Percentiles rank a stretch among this genome's conserved stretches.
Conservation (phyloP, 30 jellyfish, hydroid and myxozoan species). For the Chrysaora quinquecirrha region DNA sequence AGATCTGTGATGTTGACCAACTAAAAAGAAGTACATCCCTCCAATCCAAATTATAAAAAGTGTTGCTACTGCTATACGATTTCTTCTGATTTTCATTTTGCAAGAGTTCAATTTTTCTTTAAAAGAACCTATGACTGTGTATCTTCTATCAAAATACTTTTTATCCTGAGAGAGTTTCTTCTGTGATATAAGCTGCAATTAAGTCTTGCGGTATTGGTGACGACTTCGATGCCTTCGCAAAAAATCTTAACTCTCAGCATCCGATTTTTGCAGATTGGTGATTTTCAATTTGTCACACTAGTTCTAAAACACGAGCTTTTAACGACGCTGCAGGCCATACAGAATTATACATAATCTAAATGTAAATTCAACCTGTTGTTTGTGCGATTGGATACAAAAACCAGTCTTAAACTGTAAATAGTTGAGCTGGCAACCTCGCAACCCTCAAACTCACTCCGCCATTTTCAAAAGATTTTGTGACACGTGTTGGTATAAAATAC, state of each 20-base stretch:
- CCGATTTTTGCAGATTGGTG: no score
- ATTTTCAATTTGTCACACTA: no score
- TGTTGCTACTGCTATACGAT: conserved; percentile 67
- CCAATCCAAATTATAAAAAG: conserved; percentile 87
- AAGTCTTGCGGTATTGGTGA: no score
- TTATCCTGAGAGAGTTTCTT: no score
- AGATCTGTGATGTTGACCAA: conserved; percentile 64
- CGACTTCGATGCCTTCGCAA: no score
- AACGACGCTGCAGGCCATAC: no score
- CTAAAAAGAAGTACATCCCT: conserved; percentile 91
- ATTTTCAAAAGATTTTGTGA: neutral
- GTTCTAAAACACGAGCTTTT: no score
- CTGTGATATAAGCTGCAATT: no score
- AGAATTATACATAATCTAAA: no score
- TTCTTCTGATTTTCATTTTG: conserved; percentile 79
- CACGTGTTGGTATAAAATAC: conserved; percentile 2
- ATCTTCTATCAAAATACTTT: neutral
- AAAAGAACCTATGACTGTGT: neutral
- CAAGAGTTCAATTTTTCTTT: neutral
- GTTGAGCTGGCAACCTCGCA: neutral
- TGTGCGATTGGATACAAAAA: neutral
- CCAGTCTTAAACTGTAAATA: neutral
- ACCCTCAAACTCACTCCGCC: conserved; percentile 1
- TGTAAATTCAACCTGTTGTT: neutral
- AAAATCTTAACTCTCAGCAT: no score